Conservation (phyloP, 2,888 invertebrate genomes). For the Apotomis capreana region DNA sequence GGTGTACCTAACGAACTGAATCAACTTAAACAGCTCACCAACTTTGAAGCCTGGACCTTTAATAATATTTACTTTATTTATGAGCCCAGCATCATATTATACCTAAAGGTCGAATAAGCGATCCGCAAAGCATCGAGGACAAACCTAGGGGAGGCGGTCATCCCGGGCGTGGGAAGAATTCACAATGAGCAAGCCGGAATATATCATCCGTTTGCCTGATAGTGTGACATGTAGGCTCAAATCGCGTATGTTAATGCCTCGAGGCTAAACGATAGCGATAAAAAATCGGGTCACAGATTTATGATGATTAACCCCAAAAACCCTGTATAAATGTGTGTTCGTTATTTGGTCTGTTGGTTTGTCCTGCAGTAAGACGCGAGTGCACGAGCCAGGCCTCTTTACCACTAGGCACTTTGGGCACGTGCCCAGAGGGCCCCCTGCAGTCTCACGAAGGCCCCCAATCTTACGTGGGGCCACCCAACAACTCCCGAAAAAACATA, state of each 20-base stretch:
- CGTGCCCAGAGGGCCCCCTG: too few relatives aligned
- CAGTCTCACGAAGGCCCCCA: too few relatives aligned
- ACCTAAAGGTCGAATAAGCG: constrained; percentile 60
- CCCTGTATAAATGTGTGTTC: background rate
- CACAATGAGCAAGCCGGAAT: constrained; percentile 60
- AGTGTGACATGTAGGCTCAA: constrained; percentile 38
- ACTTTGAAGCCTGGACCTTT: background rate
- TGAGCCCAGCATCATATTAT: constrained; percentile 53
- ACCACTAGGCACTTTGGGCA: too few relatives aligned
- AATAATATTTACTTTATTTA: constrained; percentile 50
- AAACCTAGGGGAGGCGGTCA: constrained; percentile 63
- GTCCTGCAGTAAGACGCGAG: too few relatives aligned
- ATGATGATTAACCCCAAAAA: constrained; percentile 42
- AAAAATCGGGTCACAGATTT: constrained; percentile 44
- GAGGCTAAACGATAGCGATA: constrained; percentile 36
- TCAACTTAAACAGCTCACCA: background rate
- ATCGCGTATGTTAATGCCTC: constrained; percentile 39
- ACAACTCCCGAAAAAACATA: too few relatives aligned
- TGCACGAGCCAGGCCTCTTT: too few relatives aligned
- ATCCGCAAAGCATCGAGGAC: constrained; percentile 61
- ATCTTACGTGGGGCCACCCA: too few relatives aligned
- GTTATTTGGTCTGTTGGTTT: too few relatives aligned
- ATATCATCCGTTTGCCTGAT: constrained; percentile 56
- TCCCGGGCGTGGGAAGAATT: constrained; percentile 62
- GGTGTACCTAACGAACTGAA: background rate